Evolutionary conservation across 2,797 vertebrate species (phyloP).

Genomic region (Gobionotothen gibberifrons): DNA sequence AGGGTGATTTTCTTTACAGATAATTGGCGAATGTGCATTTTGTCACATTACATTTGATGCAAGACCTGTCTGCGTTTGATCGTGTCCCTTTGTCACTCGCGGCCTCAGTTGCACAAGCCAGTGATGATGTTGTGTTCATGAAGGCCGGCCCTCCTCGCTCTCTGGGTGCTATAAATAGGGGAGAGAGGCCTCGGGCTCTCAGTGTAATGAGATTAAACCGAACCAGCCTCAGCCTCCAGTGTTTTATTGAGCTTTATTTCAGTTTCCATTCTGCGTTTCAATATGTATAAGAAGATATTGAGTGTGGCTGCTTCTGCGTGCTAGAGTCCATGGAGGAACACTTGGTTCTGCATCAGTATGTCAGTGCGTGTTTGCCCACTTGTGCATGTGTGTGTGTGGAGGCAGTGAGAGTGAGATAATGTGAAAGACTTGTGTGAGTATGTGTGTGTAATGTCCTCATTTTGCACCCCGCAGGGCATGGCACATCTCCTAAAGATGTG

Average conservation of each 20-base stretch:
- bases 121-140: conserved; percentile 51
- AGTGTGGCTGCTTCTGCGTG: conserved; percentile 57
- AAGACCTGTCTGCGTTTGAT: conserved; percentile 63
- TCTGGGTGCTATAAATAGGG: conserved; percentile 82
- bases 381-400: conserved; percentile 20
- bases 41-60: conserved; percentile 70
- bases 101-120: conserved; percentile 43
- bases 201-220: conserved; percentile 85
- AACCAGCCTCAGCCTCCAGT: conserved; percentile 78
- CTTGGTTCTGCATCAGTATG: conserved; percentile 41
- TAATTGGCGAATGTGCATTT: conserved; percentile 66
- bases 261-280: conserved; percentile 69
- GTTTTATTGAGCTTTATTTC: conserved; percentile 80
- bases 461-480: conserved; percentile 59
- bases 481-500: conserved; percentile 60
- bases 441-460: conserved; percentile 61
- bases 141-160: conserved; percentile 59
- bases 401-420: conserved; percentile 46
- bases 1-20: conserved; percentile 62
- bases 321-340: conserved; percentile 43
- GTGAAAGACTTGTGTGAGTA: conserved; percentile 57
- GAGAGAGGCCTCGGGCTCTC: conserved; percentile 72
- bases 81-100: conserved; percentile 52
- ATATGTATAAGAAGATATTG: conserved; percentile 70
- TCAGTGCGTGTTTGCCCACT: conserved; percentile 9